Percentiles rank a stretch among this genome's conserved stretches.
phyloP scores from a whole-genome alignment of 2,113 vertebrate species.

The Misgurnus anguillicaudatus region DNA sequence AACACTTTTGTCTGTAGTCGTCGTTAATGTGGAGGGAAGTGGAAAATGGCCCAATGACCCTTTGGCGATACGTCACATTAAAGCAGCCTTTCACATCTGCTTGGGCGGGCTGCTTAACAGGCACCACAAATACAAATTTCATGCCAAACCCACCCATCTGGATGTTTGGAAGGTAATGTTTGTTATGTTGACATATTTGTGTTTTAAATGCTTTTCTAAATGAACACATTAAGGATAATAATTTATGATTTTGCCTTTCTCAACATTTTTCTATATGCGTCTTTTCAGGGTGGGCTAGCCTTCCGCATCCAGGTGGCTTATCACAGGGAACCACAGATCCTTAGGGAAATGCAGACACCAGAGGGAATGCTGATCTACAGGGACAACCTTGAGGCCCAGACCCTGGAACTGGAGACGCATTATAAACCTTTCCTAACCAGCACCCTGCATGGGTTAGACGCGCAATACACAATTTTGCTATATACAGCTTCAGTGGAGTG shows the following conservation, averaged over 20 bases:
- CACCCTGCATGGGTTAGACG: slow-evolving; percentile 85
- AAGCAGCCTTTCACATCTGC: slow-evolving; percentile 88
- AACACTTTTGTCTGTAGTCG: slow-evolving; percentile 70
- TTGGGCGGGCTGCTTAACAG: slow-evolving; percentile 82
- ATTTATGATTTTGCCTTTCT: not conserved
- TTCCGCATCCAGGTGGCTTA: slow-evolving; percentile 92
- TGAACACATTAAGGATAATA: not conserved
- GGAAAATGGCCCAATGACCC: slow-evolving; percentile 92
- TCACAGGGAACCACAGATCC: slow-evolving; percentile 87
- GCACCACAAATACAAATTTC: slow-evolving; percentile 81
- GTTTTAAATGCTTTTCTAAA: not conserved
- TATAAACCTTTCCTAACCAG: slow-evolving; percentile 88
- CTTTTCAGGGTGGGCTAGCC: slow-evolving; percentile 82
- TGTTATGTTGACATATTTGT: not conserved
- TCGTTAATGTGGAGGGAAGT: slow-evolving; percentile 97
- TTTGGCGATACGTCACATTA: slow-evolving; percentile 85
- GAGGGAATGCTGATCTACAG: slow-evolving; percentile 85
- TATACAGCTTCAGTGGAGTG: no score
- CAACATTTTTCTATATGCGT: not conserved
- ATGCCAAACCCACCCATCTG: slow-evolving; percentile 75
- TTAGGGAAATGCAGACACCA: slow-evolving; percentile 81
- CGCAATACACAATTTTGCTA: slow-evolving; percentile 58
- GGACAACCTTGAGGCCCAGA: slow-evolving; percentile 84
- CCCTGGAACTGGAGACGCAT: slow-evolving; percentile 81
- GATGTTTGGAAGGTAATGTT: slow-evolving; percentile 83